Evolutionary conservation across 2,797 vertebrate genomes (phyloP), one percentile per base, ranked within the genome.

Genomic region (Melopsittacus undulatus): DNA sequence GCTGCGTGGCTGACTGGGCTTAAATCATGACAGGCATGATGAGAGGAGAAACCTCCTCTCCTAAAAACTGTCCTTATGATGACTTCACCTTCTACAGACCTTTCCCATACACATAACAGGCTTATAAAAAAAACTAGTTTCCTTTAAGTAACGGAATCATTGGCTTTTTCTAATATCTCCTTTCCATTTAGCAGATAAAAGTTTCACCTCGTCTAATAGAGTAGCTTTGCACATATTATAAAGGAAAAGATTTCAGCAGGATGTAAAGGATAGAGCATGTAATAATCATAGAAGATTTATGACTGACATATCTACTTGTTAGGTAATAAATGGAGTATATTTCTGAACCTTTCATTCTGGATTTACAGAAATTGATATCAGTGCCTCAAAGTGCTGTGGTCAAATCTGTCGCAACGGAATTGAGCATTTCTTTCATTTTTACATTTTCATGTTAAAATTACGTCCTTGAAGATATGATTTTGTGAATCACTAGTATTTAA

Each of bases 81-180:
- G 30, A 32, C 30, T 52, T 43, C 40, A 32, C 19, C 2, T 42
- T 82, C 30, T 61, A 3, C 0, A 0, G n/a, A 42, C 3, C 16
- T 63, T 68, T 17, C 14, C 2, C 7, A 54, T 67, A 54, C 10
- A 61, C 4, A 14, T 24, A 77, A 77, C 1, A 48, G 59, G 2
- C 9, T 67, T 89, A 67, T 40, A 46, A 40, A 56, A 63, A 32
- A 66, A 61, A 16, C 24, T 32, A 29, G 5, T 64, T 88, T 87
- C 26, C 5, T 12, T 42, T 68, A 73, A 70, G 36, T 36, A 38
- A 59, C 9, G 51, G 27, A 77, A 74, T n/a, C 17, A 23, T 9
- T 42, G 3, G 0, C 6, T 68, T 12, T 64, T 86, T 48, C 51
- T 52, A 40, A n/a, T 56, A 51, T 13, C 3, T 4, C 5, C 4